These are phyloP conservation scores for Chelonoidis abingdonii DNA, from an alignment of 2,113 vertebrate genomes.

Conservation along the genomic window DNA sequence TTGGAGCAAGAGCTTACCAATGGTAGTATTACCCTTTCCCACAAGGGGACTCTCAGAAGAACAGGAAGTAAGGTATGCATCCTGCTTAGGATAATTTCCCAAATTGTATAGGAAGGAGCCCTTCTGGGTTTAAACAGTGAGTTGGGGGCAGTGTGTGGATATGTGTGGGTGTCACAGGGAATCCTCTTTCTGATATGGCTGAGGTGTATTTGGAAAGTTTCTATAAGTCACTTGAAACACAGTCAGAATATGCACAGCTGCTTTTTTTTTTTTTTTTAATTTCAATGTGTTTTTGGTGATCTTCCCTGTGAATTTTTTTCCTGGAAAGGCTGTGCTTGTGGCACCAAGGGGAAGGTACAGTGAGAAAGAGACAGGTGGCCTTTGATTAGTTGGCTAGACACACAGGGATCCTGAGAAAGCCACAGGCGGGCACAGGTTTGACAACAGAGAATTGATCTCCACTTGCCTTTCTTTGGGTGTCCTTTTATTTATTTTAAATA, in stretches of 20 bases:
- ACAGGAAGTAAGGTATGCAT: not conserved
- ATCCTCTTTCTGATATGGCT: not conserved
- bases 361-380: conserved; percentile 27
- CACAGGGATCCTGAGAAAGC: conserved; percentile 3
- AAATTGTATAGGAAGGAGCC: not conserved
- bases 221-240: not conserved
- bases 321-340: not conserved
- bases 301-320: not conserved
- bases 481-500: conserved; percentile 43
- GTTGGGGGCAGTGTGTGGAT: not conserved
- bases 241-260: not conserved
- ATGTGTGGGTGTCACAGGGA: not conserved
- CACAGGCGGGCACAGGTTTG: conserved; percentile 37
- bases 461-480: conserved; percentile 17
- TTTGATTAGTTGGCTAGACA: conserved; percentile 38
- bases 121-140: not conserved
- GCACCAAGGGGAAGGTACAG: conserved; percentile 24
- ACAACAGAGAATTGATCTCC: not conserved
- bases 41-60: not conserved
- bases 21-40: not conserved
- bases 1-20: not conserved
- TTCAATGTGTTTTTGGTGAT: not conserved
- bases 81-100: not conserved
- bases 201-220: not conserved
- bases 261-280: not conserved